Conservation (phyloP, 2,113 vertebrate genomes). For the Silurus glanis region DNA sequence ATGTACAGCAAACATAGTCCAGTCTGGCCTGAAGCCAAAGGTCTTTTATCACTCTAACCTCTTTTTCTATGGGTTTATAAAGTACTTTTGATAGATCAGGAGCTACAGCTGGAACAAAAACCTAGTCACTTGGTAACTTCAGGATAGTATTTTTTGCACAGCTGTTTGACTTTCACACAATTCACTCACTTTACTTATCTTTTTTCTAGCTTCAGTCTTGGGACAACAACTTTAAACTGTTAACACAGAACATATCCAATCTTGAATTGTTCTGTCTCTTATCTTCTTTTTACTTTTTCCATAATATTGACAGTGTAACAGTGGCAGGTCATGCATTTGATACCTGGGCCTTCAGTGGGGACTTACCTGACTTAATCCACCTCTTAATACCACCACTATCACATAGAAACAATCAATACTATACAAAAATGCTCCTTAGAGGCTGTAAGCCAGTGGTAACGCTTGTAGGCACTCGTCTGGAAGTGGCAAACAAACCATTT, state of each 20-base stretch:
- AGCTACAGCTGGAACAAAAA: background rate
- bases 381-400: too few species aligned
- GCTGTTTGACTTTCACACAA: background rate
- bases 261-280: background rate
- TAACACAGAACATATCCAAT: slow-evolving; percentile 5
- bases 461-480: too few species aligned
- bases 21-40: background rate
- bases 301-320: background rate
- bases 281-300: background rate
- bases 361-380: too few species aligned
- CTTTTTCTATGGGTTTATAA: background rate
- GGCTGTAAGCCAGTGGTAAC: too few species aligned
- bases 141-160: background rate
- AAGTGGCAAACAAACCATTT: too few species aligned
- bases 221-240: background rate
- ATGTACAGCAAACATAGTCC: background rate
- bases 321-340: too few species aligned
- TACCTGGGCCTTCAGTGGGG: too few species aligned
- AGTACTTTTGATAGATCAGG: background rate
- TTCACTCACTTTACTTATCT: background rate
- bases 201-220: background rate
- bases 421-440: too few species aligned
- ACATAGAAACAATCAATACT: too few species aligned
- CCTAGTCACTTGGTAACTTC: background rate
- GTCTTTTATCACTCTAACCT: background rate